Conservation (phyloP, 2,113 vertebrate genomes). For the Corythoichthys haematopterus region DNA sequence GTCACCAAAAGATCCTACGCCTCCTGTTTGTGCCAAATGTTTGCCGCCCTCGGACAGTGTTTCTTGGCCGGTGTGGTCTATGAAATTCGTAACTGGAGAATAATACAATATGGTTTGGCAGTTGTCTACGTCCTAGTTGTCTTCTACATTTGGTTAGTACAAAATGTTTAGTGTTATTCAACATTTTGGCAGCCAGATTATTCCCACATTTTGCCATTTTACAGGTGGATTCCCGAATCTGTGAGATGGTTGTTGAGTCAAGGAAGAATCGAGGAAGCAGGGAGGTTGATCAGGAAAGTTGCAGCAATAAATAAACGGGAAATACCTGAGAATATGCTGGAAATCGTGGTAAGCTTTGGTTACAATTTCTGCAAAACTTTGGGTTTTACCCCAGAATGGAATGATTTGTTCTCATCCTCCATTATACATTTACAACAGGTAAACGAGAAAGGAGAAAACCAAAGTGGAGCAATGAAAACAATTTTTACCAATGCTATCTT, state of each 20-base stretch:
- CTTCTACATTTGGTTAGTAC: conserved; percentile 68
- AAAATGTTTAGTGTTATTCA: neutral
- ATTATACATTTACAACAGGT: conserved; percentile 21
- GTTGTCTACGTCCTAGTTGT: conserved; percentile 41
- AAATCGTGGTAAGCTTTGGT: conserved; percentile 1
- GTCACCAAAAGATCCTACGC: conserved; percentile 44
- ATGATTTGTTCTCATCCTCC: neutral
- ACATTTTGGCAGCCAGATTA: neutral
- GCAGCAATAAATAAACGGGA: conserved; percentile 41
- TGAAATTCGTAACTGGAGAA: conserved; percentile 69
- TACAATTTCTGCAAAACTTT: neutral
- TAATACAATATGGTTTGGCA: conserved; percentile 61
- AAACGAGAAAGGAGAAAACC: conserved; percentile 6
- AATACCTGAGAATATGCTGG: conserved; percentile 32
- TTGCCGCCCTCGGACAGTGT: conserved; percentile 30
- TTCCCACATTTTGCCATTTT: neutral
- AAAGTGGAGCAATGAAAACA: conserved; percentile 28
- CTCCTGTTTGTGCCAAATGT: conserved; percentile 42
- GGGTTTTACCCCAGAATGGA: neutral
- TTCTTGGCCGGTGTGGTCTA: conserved; percentile 70
- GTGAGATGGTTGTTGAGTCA: conserved; percentile 37
- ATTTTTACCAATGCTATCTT: conserved; percentile 48
- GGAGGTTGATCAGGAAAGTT: conserved; percentile 29
- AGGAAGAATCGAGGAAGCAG: conserved; percentile 27
- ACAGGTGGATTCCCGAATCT: conserved; percentile 50